Evolutionary conservation across 2,797 vertebrate species (phyloP).

Genomic region (Pagetopsis macropterus): DNA sequence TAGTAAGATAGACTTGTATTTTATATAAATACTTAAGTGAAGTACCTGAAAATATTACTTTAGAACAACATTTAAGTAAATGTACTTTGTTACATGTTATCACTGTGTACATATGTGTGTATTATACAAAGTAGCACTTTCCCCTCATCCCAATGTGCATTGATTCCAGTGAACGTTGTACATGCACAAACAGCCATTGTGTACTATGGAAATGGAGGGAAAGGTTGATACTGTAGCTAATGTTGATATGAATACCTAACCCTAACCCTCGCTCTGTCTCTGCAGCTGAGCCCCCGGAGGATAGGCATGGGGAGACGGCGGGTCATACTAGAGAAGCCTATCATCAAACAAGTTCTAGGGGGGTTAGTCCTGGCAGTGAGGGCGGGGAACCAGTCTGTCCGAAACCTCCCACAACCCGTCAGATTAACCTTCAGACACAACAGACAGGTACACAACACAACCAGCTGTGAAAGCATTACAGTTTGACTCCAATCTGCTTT

Average conservation of each 20-base stretch:
- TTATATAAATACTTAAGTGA: too few species aligned
- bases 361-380: conserved; percentile 69
- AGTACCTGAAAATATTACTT: too few species aligned
- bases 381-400: conserved; percentile 55
- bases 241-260: too few species aligned
- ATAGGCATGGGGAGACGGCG: accelerated
- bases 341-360: conserved; percentile 19
- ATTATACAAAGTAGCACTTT: not conserved
- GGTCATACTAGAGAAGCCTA: not conserved
- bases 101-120: not conserved
- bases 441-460: conserved; percentile 47
- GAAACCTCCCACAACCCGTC: conserved; percentile 71
- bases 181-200: not conserved
- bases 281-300: not conserved
- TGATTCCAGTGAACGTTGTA: not conserved
- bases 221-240: not conserved
- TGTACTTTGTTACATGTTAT: too few species aligned
- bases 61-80: too few species aligned
- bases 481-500: not conserved
- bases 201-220: not conserved
- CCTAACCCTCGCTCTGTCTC: not conserved
- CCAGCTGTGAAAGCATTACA: accelerated
- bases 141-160: not conserved
- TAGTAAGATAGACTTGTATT: too few species aligned
- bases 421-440: conserved; percentile 63